A percentile compares a stretch with the other conserved stretches of the same genome.
Conservation (phyloP, 2,797 vertebrate genomes). For the Falco columbarius region DNA sequence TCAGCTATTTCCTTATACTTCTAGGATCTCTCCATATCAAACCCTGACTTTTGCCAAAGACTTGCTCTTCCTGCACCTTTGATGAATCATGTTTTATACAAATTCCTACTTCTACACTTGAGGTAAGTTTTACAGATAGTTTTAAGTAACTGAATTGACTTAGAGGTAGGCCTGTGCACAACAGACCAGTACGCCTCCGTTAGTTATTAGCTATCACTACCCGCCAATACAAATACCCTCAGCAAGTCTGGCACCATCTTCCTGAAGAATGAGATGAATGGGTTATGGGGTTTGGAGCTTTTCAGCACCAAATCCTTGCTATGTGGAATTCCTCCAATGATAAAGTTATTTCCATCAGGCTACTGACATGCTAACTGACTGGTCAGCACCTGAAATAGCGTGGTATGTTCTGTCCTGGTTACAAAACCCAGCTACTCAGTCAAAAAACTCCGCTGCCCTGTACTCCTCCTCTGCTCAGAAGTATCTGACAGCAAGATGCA, state of each 20-base stretch:
- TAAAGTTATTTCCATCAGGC: not conserved
- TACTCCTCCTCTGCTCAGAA: not conserved
- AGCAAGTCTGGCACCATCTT: not conserved
- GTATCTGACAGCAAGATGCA: not conserved
- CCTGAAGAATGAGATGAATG: not conserved
- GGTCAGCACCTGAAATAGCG: not conserved
- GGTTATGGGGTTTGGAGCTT: not conserved
- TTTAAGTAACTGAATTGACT: not conserved
- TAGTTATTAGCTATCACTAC: not conserved
- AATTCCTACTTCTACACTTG: not conserved
- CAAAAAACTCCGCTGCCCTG: not conserved
- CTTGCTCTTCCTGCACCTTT: not conserved
- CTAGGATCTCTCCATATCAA: not conserved
- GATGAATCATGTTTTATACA: not conserved
- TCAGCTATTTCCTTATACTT: not conserved
- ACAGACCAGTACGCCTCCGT: not conserved
- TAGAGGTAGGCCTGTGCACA: not conserved
- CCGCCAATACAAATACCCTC: not conserved
- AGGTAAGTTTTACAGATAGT: not conserved
- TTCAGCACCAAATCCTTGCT: not conserved
- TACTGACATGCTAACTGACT: not conserved
- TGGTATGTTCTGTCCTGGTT: not conserved
- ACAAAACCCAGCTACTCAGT: not conserved
- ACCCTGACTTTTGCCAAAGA: not conserved
- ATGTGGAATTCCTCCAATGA: not conserved